phyloP scores from a whole-genome alignment of 2,888 invertebrate genomes.

The Synergus gifuensis region DNA sequence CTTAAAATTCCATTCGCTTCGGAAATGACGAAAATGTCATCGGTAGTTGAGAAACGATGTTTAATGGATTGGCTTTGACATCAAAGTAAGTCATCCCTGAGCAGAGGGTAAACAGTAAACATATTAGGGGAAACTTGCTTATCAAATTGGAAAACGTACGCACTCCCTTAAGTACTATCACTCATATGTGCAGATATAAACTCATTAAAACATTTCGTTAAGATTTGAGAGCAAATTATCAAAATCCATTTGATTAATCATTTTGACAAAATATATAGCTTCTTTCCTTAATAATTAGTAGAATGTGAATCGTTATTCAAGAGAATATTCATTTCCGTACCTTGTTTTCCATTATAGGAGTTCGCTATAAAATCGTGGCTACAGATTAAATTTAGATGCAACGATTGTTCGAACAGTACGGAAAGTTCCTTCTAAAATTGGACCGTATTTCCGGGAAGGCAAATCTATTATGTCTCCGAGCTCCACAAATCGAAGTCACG shows the following conservation, averaged over 20 bases:
- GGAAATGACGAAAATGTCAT: constrained; percentile 8
- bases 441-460: constrained; percentile 38
- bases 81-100: constrained; percentile 23
- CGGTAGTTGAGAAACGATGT: constrained; percentile 17
- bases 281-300: neutral
- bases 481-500: constrained; percentile 40
- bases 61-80: constrained; percentile 28
- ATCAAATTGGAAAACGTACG: constrained; percentile 12
- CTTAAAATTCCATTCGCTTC: neutral
- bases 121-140: constrained; percentile 19
- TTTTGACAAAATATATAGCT: neutral
- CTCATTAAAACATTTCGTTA: neutral
- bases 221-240: neutral
- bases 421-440: constrained; percentile 34
- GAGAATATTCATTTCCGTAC: constrained; percentile 10
- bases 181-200: neutral
- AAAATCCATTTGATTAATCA: neutral
- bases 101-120: neutral
- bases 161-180: neutral
- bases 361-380: constrained; percentile 19
- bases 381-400: constrained; percentile 37
- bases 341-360: neutral
- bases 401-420: constrained; percentile 30
- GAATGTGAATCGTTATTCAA: neutral
- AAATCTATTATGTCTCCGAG: constrained; percentile 37